These are phyloP conservation scores for Corythoichthys intestinalis DNA, from an alignment of 2,113 vertebrate species.

Conservation along the genomic window DNA sequence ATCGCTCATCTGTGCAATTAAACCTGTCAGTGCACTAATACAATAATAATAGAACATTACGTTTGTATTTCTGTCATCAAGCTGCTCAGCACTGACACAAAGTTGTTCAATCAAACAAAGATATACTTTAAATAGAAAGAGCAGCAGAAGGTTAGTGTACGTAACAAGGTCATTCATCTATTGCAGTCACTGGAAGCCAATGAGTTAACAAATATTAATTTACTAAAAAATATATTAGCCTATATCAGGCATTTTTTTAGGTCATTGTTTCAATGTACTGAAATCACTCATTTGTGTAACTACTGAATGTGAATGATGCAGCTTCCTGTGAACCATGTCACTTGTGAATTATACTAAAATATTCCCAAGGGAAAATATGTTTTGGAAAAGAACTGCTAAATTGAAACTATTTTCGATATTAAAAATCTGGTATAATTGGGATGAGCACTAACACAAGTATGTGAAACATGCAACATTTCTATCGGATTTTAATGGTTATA, in stretches of 20 bases:
- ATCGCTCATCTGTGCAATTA: constrained; percentile 2
- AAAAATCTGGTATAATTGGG: no score
- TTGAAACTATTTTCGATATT: no score
- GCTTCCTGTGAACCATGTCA: no score
- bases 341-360: no score
- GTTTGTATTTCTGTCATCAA: not conserved
- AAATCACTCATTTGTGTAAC: not conserved
- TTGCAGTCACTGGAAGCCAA: not conserved
- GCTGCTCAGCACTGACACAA: not conserved
- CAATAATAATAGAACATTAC: not conserved
- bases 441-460: no score
- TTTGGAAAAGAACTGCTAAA: no score
- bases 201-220: no score
- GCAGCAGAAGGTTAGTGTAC: constrained; percentile 16
- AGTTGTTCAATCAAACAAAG: not conserved
- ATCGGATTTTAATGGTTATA: no score
- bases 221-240: no score
- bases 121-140: constrained; percentile 13
- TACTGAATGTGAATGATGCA: not conserved
- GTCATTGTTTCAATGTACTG: not conserved
- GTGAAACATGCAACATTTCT: no score
- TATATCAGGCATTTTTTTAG: no score
- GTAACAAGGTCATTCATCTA: not conserved
- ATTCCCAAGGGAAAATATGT: no score
- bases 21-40: not conserved